Evolutionary conservation across 2,797 vertebrate genomes (phyloP), one percentile per base, ranked within the genome.

Genomic region (Lithobates pipiens): DNA sequence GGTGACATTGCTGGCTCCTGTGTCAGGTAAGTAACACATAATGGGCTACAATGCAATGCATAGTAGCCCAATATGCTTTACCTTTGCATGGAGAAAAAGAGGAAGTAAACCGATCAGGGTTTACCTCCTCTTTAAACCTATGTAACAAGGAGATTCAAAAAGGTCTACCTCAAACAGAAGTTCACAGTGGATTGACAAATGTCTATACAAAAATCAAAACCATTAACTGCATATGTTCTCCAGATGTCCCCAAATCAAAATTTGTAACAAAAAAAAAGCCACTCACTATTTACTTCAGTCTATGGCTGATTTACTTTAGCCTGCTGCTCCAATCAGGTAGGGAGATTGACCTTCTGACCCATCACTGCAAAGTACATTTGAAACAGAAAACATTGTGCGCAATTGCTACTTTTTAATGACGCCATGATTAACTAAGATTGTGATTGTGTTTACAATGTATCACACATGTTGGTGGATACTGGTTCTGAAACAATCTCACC

Each of bases 281-380:
- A 69, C 27, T 69, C 27, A 34, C 16, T 69, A 69, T 32, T 69
- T 69, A 16, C 9, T 68, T 27, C n/a, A 3, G n/a, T 69, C 3
- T 69, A 27, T 69, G 27, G 10, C 25, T 46, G 44, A 46, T 46
- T 46, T 32, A 69, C 25, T 69, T 5, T 29, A 16, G 9, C 42
- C 9, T 44, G 42, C 9, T 44, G 42, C 42, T 46, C 27, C 29
- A 34, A 36, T 71, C 34, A 39, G 69, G 82, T 82, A 70, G 72
- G 54, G 82, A 89, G 65, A 61, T n/a, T 70, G 74, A 88, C 85
- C 82, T 80, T 21, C 11, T 80, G 75, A 86, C 84, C 84, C 77
- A 46, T 75, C 7, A 23, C 25, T 42, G 9, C 18, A 61, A 23
- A 61, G 7, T 23, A 61, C 54, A 57, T 18, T 57, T 23, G 21